These are phyloP conservation scores for Hylia prasina DNA, from an alignment of 2,113 vertebrate species.

Conservation along the genomic window DNA sequence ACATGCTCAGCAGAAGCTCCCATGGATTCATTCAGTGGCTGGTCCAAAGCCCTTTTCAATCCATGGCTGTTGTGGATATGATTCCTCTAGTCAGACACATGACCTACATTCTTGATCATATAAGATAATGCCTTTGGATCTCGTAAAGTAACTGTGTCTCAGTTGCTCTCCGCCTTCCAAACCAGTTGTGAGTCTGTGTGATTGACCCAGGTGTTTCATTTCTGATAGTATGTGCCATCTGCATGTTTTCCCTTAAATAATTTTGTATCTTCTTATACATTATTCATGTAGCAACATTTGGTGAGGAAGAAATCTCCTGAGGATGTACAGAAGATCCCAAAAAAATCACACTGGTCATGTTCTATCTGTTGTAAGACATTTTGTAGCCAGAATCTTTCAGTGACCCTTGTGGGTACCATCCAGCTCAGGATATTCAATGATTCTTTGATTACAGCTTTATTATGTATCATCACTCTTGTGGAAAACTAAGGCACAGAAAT, in stretches of 20 bases:
- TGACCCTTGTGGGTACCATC: not conserved
- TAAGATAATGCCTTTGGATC: not conserved
- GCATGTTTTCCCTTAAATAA: not conserved
- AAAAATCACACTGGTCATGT: not conserved
- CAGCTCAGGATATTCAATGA: not conserved
- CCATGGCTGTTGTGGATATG: not conserved
- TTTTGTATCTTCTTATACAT: not conserved
- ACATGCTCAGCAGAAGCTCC: not conserved
- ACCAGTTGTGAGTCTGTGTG: not conserved
- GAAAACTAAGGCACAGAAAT: not conserved
- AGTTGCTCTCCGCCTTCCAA: not conserved
- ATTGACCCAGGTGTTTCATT: not conserved
- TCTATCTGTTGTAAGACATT: not conserved
- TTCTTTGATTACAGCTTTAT: not conserved
- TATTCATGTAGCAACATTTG: not conserved
- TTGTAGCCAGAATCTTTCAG: not conserved
- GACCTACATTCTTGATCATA: not conserved
- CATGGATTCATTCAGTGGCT: not conserved
- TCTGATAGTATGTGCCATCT: not conserved
- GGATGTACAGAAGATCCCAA: not conserved
- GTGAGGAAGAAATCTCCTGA: not conserved
- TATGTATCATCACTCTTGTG: not conserved
- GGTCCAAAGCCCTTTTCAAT: not conserved
- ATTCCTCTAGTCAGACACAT: not conserved
- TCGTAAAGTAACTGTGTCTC: not conserved